Evolutionary conservation across 2,113 vertebrate genomes (phyloP).

Genomic region (Ciconia stormi): DNA sequence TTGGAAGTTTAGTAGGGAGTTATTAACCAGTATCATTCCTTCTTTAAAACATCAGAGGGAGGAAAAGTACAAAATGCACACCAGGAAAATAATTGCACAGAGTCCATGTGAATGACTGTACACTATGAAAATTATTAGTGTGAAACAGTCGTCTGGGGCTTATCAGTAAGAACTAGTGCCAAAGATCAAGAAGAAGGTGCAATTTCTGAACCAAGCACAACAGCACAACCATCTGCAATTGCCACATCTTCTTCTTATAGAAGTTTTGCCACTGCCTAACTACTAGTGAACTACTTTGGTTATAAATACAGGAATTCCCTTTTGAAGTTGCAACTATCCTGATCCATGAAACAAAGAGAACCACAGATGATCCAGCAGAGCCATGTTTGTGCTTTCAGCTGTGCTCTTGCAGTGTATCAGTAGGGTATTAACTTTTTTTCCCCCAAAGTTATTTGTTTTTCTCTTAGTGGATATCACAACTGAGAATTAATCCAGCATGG

Average conservation of each 20-base stretch:
- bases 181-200: neutral
- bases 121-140: neutral
- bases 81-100: neutral
- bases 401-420: neutral
- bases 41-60: neutral
- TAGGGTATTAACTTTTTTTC: neutral
- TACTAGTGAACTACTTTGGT: neutral
- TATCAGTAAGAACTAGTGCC: neutral
- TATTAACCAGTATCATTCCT: neutral
- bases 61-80: neutral
- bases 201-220: neutral
- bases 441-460: neutral
- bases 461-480: neutral
- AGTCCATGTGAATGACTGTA: neutral
- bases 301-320: neutral
- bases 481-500: neutral
- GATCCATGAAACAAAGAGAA: neutral
- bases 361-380: neutral
- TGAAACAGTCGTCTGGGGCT: neutral
- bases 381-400: neutral
- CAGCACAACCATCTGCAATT: neutral
- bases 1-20: neutral
- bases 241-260: neutral
- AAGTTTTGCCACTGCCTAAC: neutral
- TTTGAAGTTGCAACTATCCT: neutral